These are phyloP conservation scores for Anguilla megastoma DNA, from an alignment of 2,797 vertebrate species.

Conservation along the genomic window DNA sequence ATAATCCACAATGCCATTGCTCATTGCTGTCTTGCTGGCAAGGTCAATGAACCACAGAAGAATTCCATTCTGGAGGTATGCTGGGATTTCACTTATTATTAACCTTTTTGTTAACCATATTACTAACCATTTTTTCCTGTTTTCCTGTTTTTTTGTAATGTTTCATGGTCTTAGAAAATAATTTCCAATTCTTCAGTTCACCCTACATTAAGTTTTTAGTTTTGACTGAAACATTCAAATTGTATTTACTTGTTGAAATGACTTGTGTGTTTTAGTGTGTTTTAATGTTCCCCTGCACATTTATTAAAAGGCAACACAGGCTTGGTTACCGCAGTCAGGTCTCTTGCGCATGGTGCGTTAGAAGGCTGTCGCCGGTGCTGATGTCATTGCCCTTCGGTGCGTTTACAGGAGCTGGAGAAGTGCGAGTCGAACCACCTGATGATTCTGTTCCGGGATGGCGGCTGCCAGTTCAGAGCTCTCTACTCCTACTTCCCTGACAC, in stretches of 20 bases:
- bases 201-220: background rate
- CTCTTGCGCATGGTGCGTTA: background rate
- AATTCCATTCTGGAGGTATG: constrained; percentile 91
- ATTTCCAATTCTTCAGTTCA: background rate
- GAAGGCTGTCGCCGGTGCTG: background rate
- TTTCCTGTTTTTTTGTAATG: background rate
- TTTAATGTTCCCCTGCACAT: background rate
- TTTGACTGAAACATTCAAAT: background rate
- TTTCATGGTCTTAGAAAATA: background rate
- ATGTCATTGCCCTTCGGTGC: background rate
- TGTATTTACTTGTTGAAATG: background rate
- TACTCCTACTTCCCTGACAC: constrained; percentile 93
- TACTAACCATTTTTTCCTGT: background rate
- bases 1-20: constrained; percentile 96
- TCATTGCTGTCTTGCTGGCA: constrained; percentile 96
- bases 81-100: constrained; percentile 5
- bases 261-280: background rate
- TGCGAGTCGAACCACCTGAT: constrained; percentile 97
- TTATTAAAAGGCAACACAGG: background rate
- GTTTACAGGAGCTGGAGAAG: constrained; percentile 86
- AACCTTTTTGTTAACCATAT: too few relatives aligned
- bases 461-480: constrained; percentile 94
- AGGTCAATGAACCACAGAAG: constrained; percentile 95
- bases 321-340: background rate
- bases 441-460: constrained; percentile 93